phyloP scores from a whole-genome alignment of 1,140 invertebrate genomes.

The Zaprionus ornatus region DNA sequence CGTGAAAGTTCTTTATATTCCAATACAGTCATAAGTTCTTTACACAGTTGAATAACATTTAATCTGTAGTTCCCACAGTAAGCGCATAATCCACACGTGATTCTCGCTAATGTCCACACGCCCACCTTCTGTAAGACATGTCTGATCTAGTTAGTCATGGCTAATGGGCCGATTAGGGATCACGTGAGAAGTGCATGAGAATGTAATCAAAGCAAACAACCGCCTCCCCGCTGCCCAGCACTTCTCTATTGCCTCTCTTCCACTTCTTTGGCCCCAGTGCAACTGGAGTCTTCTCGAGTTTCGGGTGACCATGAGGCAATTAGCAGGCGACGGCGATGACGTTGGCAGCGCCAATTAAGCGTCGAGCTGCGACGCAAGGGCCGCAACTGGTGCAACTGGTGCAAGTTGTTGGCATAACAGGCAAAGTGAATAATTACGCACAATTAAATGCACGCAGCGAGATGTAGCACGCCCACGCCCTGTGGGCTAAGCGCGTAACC shows the following conservation, averaged over 20 bases:
- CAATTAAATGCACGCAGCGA: slow-evolving; percentile 72
- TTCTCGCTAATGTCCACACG: not conserved
- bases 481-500: not conserved
- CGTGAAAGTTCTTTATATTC: no score
- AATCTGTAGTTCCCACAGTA: not conserved
- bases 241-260: no score
- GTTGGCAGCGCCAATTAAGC: slow-evolving; percentile 52
- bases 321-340: slow-evolving; percentile 12
- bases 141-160: slow-evolving; percentile 36
- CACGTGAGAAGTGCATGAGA: slow-evolving; percentile 51
- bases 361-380: slow-evolving; percentile 22
- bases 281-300: not conserved
- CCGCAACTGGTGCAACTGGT: not conserved
- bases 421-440: slow-evolving; percentile 78
- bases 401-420: slow-evolving; percentile 45
- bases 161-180: slow-evolving; percentile 58
- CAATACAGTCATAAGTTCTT: no score
- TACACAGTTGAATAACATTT: not conserved
- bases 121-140: not conserved
- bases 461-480: slow-evolving; percentile 37
- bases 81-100: not conserved
- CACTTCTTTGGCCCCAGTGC: not conserved
- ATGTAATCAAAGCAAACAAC: slow-evolving; percentile 39
- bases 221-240: no score
- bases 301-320: slow-evolving; percentile 20